Evolutionary conservation across 2,113 vertebrate species (phyloP), one percentile per base, ranked within the genome.

Genomic region (Scophthalmus maximus): DNA sequence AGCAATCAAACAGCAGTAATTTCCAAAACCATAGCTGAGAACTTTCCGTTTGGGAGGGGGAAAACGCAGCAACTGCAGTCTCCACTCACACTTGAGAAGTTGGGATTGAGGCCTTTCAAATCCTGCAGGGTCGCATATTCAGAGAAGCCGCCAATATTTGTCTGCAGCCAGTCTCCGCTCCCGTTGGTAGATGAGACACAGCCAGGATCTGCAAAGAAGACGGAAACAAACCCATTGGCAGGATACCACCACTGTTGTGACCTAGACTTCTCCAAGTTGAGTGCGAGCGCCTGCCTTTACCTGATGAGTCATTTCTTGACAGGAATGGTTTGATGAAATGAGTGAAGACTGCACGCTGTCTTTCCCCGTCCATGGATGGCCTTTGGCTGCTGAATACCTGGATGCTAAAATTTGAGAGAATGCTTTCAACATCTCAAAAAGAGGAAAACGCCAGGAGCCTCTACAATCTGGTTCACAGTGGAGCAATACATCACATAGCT

Each of bases 281-380:
- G 5, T 27, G 22, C 1, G 8, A 60, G 27, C 9, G 17, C 15
- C 11, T 15, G 12, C 4, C 8, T 46, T 66, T 85, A 90, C 88
- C 88, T 74, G 59, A 12, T 20, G 59, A 68, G 55, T 80, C 61
- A 52, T 42, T 64, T 52, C 74, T 79, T 29, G 74, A 78, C 1
- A 91, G 78, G 87, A 90, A 92, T 15, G 75, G 72, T 26, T 66
- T 18, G 71, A 91, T 72, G 55, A 89, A 90, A 9, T 72, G 14
- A 59, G 59, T 76, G 58, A 73, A 86, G 52, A 90, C 65, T n/a
- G 30, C 8, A 46, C 7, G 46, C 38, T 76, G 61, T 34, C 12
- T 27, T 17, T 70, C 8, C 29, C 17, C 50, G 32, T 70, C 23
- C 87, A 90, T 88, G 56, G 27, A 51, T 22, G 36, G 9, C 4